Evolutionary conservation across 2,797 vertebrate species (phyloP).

Genomic region (Channallabes apus): DNA sequence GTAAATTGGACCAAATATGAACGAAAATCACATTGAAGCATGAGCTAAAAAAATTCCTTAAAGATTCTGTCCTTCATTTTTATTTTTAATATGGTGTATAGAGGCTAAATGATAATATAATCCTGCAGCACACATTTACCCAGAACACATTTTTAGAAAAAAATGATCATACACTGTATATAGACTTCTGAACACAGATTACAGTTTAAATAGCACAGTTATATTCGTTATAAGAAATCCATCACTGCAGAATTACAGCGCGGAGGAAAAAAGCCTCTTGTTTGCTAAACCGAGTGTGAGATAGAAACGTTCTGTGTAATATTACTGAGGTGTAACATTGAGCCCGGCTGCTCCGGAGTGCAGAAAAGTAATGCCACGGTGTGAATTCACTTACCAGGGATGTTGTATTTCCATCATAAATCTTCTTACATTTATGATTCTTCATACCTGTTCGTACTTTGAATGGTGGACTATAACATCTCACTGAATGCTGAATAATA

Average conservation of each 20-base stretch:
- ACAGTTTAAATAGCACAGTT: background rate
- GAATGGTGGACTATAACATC: background rate
- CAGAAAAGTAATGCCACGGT: background rate
- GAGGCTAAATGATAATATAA: background rate
- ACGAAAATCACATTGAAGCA: background rate
- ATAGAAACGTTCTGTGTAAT: background rate
- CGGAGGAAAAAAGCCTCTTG: background rate
- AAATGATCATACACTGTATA: background rate
- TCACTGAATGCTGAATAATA: background rate
- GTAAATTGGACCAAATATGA: background rate
- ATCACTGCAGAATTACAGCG: background rate
- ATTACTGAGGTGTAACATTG: background rate
- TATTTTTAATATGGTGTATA: background rate
- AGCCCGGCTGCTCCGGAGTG: background rate
- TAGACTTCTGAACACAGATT: background rate
- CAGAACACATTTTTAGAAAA: background rate
- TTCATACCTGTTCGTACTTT: background rate
- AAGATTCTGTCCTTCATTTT: background rate
- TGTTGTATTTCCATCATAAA: background rate
- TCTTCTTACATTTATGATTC: background rate
- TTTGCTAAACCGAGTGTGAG: background rate
- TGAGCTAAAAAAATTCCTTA: background rate
- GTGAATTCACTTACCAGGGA: constrained; percentile 8
- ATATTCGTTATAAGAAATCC: background rate
- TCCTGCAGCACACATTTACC: background rate